These are phyloP conservation scores for Halocaridina rubra DNA, from an alignment of 2,888 invertebrate species.

Conservation along the genomic window DNA sequence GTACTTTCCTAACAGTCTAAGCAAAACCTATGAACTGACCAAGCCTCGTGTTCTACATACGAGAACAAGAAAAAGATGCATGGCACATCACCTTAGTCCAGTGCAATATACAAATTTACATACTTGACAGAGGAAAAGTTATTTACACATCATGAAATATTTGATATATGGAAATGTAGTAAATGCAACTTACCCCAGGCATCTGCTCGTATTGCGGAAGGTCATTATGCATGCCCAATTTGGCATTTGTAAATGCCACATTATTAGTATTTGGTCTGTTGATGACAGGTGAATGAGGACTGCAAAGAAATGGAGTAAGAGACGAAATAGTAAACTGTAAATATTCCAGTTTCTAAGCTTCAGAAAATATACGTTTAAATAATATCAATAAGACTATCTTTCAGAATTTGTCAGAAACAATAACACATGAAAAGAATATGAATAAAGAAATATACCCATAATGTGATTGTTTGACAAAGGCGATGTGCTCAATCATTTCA, in stretches of 20 bases:
- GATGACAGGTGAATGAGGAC: constrained; percentile 47
- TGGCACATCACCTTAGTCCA: too few species aligned
- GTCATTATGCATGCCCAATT: constrained; percentile 80
- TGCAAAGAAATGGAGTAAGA: neutral
- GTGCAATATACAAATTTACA: too few species aligned
- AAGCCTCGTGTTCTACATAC: too few species aligned
- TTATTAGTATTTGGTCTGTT: constrained; percentile 75
- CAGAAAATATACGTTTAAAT: neutral
- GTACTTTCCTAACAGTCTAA: too few species aligned
- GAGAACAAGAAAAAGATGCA: too few species aligned
- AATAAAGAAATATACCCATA: constrained; percentile 40
- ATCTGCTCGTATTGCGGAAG: constrained; percentile 82
- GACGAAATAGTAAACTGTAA: neutral
- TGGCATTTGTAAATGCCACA: constrained; percentile 78
- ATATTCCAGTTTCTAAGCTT: neutral
- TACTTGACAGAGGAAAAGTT: too few species aligned
- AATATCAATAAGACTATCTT: neutral
- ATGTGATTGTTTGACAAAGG: constrained; percentile 56
- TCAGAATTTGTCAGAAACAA: neutral
- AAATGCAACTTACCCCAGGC: constrained; percentile 79
- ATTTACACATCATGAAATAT: too few species aligned
- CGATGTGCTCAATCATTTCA: constrained; percentile 53
- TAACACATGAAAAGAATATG: neutral
- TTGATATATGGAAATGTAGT: too few species aligned
- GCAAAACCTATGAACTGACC: too few species aligned